phyloP scores from a whole-genome alignment of 2,888 invertebrate genomes.

The Copidosoma aretas region DNA sequence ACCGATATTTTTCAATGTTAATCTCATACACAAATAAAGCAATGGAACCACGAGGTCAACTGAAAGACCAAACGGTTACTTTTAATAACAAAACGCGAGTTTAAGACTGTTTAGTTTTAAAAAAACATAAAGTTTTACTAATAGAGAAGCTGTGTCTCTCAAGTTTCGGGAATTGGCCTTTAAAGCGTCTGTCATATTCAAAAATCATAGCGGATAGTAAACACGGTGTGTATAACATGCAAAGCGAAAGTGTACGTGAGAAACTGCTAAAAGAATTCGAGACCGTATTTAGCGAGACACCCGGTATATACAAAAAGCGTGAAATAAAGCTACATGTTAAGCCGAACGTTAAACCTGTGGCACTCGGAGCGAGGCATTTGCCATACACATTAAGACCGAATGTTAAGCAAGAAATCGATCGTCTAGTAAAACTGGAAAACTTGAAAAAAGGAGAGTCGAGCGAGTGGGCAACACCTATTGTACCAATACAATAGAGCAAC shows the following conservation, averaged over 20 bases:
- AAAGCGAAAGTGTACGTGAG: conserved; percentile 13
- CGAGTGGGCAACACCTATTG: conserved; percentile 54
- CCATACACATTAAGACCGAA: conserved; percentile 39
- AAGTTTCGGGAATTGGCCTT: conserved; percentile 37
- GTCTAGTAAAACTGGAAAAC: conserved; percentile 41
- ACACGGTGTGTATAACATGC: conserved; percentile 11
- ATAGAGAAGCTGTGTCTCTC: conserved; percentile 23
- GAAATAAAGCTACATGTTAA: conserved; percentile 39
- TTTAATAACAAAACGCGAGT: conserved; percentile 10
- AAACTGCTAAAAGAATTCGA: conserved; percentile 21
- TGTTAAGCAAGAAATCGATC: conserved; percentile 35
- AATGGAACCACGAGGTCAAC: conserved; percentile 27
- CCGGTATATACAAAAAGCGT: conserved; percentile 32
- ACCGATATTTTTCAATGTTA: conserved; percentile 28
- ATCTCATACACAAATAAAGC: conserved; percentile 24
- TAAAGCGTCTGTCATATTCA: conserved; percentile 9
- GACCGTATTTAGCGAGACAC: conserved; percentile 27
- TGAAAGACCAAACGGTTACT: conserved; percentile 15
- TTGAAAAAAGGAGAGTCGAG: conserved; percentile 44
- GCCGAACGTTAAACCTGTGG: too few relatives aligned
- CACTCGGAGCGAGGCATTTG: conserved; percentile 39
- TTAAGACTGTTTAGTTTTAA: conserved; percentile 32
- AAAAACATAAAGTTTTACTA: conserved; percentile 27
- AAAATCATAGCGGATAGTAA: conserved; percentile 8
- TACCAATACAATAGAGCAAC: conserved; percentile 48